Evolutionary conservation across 2,797 vertebrate genomes (phyloP).

Genomic region (Argentina silus): DNA sequence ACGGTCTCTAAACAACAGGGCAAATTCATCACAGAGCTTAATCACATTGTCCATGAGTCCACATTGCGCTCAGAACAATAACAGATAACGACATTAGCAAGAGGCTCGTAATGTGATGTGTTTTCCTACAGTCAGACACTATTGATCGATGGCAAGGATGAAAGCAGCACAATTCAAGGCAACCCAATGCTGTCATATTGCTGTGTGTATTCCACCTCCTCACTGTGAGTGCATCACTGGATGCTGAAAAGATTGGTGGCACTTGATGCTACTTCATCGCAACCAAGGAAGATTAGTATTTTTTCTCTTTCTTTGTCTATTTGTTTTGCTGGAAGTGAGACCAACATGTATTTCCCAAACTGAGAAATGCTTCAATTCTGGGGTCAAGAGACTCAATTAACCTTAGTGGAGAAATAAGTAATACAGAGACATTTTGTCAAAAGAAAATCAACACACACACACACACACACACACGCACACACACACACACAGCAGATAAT

Average conservation of each 20-base stretch:
- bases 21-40: constrained; percentile 79
- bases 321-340: constrained; percentile 45
- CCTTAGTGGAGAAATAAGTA: constrained; percentile 63
- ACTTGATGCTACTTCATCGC: constrained; percentile 8
- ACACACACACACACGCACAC: not conserved
- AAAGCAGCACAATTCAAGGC: constrained; percentile 55
- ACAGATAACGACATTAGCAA: constrained; percentile 72
- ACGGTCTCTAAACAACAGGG: constrained; percentile 74
- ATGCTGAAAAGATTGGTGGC: not conserved
- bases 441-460: not conserved
- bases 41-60: constrained; percentile 71
- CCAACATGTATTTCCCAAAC: constrained; percentile 44
- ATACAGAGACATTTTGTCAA: constrained; percentile 37
- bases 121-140: constrained; percentile 69
- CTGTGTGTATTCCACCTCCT: constrained; percentile 20
- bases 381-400: constrained; percentile 80
- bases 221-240: constrained; percentile 12
- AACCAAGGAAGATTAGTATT: constrained; percentile 9
- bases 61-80: constrained; percentile 77
- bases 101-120: constrained; percentile 71
- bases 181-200: constrained; percentile 45
- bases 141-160: constrained; percentile 71
- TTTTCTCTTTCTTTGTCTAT: constrained; percentile 41
- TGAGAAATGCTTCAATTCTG: constrained; percentile 52
- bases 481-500: constrained; percentile 33